Evolutionary conservation across 2,113 vertebrate species (phyloP).

Genomic region (Tyrannus savana): DNA sequence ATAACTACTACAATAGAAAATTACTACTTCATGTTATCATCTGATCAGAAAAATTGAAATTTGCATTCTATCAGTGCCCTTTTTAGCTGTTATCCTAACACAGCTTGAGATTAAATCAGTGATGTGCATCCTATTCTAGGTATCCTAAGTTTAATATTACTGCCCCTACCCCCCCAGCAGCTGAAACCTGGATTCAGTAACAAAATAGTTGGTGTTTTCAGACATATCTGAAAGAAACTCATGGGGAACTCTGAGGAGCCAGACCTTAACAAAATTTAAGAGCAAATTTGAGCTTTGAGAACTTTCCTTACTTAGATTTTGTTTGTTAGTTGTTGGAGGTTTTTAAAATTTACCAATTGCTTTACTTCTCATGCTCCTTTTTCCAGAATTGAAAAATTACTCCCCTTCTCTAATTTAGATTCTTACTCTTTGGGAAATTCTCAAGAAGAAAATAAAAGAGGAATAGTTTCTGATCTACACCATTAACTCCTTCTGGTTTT

Average conservation of each 20-base stretch:
- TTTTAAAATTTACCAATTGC: background rate
- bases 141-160: background rate
- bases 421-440: background rate
- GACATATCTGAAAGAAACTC: background rate
- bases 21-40: background rate
- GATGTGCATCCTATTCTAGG: accelerated
- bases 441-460: background rate
- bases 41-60: background rate
- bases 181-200: background rate
- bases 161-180: accelerated
- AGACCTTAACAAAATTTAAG: background rate
- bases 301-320: accelerated
- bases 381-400: background rate
- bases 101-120: background rate
- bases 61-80: background rate
- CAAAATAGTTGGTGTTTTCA: background rate
- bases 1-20: background rate
- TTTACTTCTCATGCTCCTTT: background rate
- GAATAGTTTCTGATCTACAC: background rate
- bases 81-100: background rate
- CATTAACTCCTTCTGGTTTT: background rate
- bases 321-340: accelerated
- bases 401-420: background rate
- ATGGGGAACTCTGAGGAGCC: accelerated
- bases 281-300: background rate